Base-by-base conservation (phyloP, 2,113 vertebrate genomes). In the Ascaphus truei region DNA sequence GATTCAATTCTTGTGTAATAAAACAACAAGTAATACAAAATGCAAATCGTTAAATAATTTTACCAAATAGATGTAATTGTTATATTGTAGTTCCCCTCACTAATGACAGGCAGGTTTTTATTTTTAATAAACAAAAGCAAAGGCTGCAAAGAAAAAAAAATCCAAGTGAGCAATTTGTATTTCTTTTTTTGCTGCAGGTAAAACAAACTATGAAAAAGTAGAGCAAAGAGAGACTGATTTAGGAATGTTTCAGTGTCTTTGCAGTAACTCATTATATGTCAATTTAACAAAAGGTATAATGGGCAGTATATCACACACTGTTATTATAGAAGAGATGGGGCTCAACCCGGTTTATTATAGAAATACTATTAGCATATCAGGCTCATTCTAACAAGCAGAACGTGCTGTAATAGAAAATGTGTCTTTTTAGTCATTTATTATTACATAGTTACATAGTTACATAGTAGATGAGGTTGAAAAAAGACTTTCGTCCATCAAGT, bases 51-150 rank as follows among this genome's bases (percentile, higher is more conserved):
- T 30, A 25, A 36, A 51, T 51, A 63, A 63, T 51, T 20, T 36
- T n/a, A 22, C 13, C 9, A 31, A 41, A 25, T 43, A 51, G 27
- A 30, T 63, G 50, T 63, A 63, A 63, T 50, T 63, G 47, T 63
- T 63, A 36, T 29, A 51, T 51, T 51, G 45, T 45, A 25, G 12
- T 36, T 63, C 36, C 51, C 20, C 5, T 15, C 11, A n/a, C n/a
- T n/a, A n/a, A 22, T 41, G 36, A 41, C 23, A 27, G 15, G n/a
- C 36, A 55, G 63, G 16, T 43, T 56, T 64, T 52, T 66, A 66
- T 66, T 23, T 55, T 66, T 66, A 22, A 66, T 66, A 66, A 66
- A 55, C 50, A 27, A 41, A 62, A 23, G 45, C 33, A 43, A 36
- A 41, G 20, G 34, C 50, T 55, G 23, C 63, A 66, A 53, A 51